A percentile compares a stretch with the other conserved stretches of the same genome.
Conservation (phyloP, 2,797 vertebrate species). For the Anomalospiza imberbis region DNA sequence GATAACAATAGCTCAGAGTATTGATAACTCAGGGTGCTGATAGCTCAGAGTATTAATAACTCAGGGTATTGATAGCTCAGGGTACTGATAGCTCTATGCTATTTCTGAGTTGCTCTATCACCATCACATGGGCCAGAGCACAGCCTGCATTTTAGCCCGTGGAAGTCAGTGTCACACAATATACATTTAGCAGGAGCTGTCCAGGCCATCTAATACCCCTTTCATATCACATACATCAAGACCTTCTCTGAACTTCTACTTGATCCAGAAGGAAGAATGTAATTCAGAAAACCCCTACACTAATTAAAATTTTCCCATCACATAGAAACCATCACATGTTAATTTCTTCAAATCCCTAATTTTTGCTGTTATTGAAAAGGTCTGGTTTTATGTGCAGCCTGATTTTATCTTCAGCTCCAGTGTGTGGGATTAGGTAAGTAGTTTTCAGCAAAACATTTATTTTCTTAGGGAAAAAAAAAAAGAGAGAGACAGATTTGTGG, state of each 20-base stretch:
- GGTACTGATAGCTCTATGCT: neutral
- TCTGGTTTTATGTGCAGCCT: neutral
- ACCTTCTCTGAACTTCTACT: neutral
- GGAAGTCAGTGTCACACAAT: neutral
- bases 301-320: neutral
- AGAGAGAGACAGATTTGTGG: neutral
- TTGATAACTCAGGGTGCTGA: neutral
- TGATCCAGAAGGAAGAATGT: neutral
- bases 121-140: neutral
- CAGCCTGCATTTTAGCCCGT: neutral
- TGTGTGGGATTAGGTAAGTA: neutral
- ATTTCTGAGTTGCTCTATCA: neutral
- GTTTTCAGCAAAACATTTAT: neutral
- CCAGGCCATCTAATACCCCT: neutral
- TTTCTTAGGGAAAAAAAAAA: neutral
- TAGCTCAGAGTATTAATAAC: fast-evolving
- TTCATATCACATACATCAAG: neutral
- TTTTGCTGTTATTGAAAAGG: neutral
- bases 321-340: neutral
- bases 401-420: neutral
- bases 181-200: neutral
- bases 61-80: neutral
- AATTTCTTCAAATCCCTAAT: neutral
- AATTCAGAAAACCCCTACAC: neutral
- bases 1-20: neutral